These are phyloP conservation scores for Sebastes itinus DNA, from an alignment of 2,797 vertebrate genomes.

Conservation along the genomic window DNA sequence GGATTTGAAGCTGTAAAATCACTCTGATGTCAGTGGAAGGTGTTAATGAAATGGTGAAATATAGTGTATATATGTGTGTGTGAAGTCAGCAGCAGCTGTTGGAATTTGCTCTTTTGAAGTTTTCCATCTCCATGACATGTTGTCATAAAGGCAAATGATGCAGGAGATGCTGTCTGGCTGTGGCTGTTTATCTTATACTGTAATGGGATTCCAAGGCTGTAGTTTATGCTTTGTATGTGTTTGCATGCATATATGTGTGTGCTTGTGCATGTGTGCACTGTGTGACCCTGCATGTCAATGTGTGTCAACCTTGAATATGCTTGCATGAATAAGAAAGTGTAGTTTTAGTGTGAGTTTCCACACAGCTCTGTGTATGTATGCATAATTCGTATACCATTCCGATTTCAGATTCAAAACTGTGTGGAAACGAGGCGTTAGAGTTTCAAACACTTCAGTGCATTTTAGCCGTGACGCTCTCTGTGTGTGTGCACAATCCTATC, in stretches of 20 bases:
- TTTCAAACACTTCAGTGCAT: not conserved
- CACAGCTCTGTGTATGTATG: no score
- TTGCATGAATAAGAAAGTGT: not conserved
- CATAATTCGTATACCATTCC: no score
- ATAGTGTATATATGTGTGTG: not conserved
- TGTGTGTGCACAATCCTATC: not conserved
- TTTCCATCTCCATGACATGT: conserved; percentile 34
- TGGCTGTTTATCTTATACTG: conserved; percentile 57
- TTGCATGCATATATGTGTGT: not conserved
- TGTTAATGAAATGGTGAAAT: conserved; percentile 19
- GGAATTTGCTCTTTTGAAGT: conserved; percentile 52
- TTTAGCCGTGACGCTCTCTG: not conserved
- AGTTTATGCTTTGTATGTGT: not conserved
- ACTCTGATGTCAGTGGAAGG: not conserved
- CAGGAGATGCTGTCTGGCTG: conserved; percentile 49
- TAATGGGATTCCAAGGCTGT: conserved; percentile 55
- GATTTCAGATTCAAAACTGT: no score
- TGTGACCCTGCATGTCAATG: not conserved
- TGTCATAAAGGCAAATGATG: conserved; percentile 65
- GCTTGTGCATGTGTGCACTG: no score
- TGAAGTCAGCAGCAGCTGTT: conserved; percentile 21
- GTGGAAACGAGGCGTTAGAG: not conserved
- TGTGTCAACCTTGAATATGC: conserved; percentile 4
- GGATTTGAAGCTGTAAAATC: not conserved
- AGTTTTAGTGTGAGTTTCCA: no score